Percentiles rank a stretch among this genome's conserved stretches.
Evolutionary conservation across 1,140 invertebrate species (phyloP).

Genomic region (Caenorhabditis briggsae): DNA sequence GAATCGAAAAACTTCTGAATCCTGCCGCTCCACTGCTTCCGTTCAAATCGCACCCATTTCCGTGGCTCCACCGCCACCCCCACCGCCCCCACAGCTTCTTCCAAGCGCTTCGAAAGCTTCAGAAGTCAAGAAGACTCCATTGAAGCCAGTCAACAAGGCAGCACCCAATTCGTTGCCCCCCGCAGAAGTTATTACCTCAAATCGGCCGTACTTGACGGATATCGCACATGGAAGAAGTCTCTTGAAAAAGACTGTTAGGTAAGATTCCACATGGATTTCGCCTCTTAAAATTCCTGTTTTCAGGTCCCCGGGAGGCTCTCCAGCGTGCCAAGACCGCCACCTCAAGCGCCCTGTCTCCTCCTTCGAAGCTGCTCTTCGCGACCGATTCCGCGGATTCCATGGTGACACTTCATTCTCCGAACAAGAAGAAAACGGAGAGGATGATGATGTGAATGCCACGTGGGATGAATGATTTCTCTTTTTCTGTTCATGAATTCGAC

Average conservation of each 20-base stretch:
- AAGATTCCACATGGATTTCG: background rate
- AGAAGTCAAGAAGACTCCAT: slow-evolving; percentile 4
- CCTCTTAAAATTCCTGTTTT: background rate
- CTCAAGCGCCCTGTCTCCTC: slow-evolving; percentile 17
- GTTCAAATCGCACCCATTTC: background rate
- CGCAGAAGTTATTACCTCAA: background rate
- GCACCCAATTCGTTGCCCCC: background rate
- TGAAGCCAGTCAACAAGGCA: background rate
- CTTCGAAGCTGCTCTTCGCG: slow-evolving; percentile 38
- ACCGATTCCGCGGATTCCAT: slow-evolving; percentile 42
- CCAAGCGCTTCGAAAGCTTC: background rate
- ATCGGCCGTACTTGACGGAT: slow-evolving; percentile 32
- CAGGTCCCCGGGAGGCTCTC: slow-evolving; percentile 27
- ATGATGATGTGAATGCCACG: slow-evolving; percentile 40
- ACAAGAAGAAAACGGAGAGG: slow-evolving; percentile 45
- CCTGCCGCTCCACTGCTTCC: background rate
- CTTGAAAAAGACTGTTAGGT: slow-evolving; percentile 32
- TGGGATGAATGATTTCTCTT: slow-evolving; percentile 18
- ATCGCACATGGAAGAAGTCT: slow-evolving; percentile 31
- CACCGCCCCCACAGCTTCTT: background rate
- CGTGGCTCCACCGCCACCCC: slow-evolving; percentile 8
- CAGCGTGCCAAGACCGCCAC: slow-evolving; percentile 3
- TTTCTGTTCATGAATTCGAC: background rate
- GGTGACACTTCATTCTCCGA: slow-evolving; percentile 32
- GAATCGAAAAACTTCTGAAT: background rate